Evolutionary conservation across 2,888 invertebrate species (phyloP), one percentile per base, ranked within the genome.

Genomic region (Protonemura montana): DNA sequence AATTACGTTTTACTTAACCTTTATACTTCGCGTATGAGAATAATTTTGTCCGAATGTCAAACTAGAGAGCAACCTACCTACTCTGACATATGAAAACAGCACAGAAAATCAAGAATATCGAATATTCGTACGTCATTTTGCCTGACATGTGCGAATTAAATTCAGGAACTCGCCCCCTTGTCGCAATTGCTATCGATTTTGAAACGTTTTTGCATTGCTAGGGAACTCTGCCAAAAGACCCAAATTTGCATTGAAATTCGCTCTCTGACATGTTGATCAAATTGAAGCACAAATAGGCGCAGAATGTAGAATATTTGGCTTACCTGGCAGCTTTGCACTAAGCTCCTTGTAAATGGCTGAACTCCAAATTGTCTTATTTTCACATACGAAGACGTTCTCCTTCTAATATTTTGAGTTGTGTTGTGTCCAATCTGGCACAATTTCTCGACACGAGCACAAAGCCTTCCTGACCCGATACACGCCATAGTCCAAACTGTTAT

Each of bases 391-490:
- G 94, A 93, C 92, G 94, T 93, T 93, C 94, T 94, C 92, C 94
- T 94, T 91, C 94, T 93, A 92, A 94, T 91, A 90, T 92, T 92
- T 84, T 84, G 84, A 26, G 84, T 84, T 90, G 91, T 93, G 92
- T 93, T 94, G 92, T 94, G 94, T 93, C 95, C 94, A 92, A 95
- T 95, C 94, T 95, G 95, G 94, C 95, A 95, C 95, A 95, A 92
- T 94, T 95, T 95, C 93, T 95, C 95, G 92, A 95, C 95, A 93
- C 95, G 95, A 93, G 94, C 95, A 95, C 95, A 95, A 92, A 95
- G 94, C 94, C 95, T 94, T 94, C 95, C 94, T 93, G 95, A 94
- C 93, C 95, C 95, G 94, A 95, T 93, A 94, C 95, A 95, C 94
- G 95, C 95, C 95, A 96, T 96, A 94, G 94, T 94, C 93, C 94